Base-by-base conservation (phyloP, 1,140 invertebrate genomes). In the Lysiphlebus fabarum region DNA sequence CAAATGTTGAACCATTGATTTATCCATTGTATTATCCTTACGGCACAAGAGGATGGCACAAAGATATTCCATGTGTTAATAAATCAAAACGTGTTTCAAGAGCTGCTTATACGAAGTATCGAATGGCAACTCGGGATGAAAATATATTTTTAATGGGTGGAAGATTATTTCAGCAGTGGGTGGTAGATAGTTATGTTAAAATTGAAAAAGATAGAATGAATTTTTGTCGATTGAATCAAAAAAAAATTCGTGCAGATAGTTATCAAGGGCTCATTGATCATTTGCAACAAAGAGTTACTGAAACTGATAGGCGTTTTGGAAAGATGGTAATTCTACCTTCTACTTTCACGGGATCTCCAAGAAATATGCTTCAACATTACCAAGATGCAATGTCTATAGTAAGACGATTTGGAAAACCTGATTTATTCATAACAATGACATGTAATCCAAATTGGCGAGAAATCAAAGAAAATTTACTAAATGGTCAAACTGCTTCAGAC, bases 311-410 rank as follows among this genome's bases (percentile, higher is more conserved):
- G 4, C 53, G 40, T n/a, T 11, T 55, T 11, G 26, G 48, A 14
- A 40, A 43, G 7, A 55, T 55, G 14, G 40, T 55, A 9, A 55
- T 55, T 42, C 10, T 55, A 6, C 40, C 53, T 33, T 55, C 38
- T 7, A 40, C 37, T 7, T 55, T 55, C 53, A 55, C 40, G n/a
- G 53, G 53, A 1, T 55, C 53, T 33, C 53, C 53, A 41, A 1
- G 53, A 1, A 55, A 55, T 7, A 55, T 55, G 53, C 11, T 55
- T 10, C 53, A 55, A 17, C 53, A 55, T 17, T 55, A 55, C 11
- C 53, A 55, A 43, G 53, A 55, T 55, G 53, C 62, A 63, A 80
- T 71, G 69, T 67, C 76, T 11, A 80, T 78, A 60, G 47, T 81
- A n/a, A 60, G 72, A 49, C 49, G 70, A 59, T 78, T 71, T 63